Evolutionary conservation across 2,888 invertebrate genomes (phyloP).

Genomic region (Cantharis rufa): DNA sequence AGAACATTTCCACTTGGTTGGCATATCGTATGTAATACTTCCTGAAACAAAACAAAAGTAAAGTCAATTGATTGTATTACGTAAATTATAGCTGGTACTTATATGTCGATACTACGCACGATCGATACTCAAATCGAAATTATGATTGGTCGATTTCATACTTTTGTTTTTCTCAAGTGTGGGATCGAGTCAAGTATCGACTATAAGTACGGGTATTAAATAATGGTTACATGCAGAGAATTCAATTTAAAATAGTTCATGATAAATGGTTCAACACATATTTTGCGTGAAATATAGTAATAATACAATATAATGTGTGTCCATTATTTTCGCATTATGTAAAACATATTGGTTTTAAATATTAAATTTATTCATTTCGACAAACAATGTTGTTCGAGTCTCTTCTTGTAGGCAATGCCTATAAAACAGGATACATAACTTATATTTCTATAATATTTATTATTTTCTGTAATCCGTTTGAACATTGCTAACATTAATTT

Average conservation of each 20-base stretch:
- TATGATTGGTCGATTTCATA: no score
- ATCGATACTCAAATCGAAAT: no score
- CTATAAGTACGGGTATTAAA: no score
- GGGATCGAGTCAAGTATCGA: no score
- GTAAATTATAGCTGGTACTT: no score
- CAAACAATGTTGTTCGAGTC: neutral
- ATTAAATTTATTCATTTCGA: neutral
- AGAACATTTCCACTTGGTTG: constrained; percentile 92
- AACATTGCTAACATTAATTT: no score
- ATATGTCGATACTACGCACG: no score
- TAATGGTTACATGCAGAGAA: neutral
- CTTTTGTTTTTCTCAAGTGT: no score
- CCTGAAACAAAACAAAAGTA: constrained; percentile 72
- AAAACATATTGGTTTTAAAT: neutral
- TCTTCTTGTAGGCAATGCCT: neutral
- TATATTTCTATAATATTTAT: no score
- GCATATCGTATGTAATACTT: constrained; percentile 97
- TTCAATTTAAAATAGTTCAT: neutral
- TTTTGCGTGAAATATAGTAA: neutral
- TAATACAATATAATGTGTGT: neutral
- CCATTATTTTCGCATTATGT: neutral
- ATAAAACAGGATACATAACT: no score
- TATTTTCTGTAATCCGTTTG: no score
- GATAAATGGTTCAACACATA: no score
- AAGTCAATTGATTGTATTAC: neutral